Base-by-base conservation (phyloP, 2,797 vertebrate species). In the Dryobates pubescens region DNA sequence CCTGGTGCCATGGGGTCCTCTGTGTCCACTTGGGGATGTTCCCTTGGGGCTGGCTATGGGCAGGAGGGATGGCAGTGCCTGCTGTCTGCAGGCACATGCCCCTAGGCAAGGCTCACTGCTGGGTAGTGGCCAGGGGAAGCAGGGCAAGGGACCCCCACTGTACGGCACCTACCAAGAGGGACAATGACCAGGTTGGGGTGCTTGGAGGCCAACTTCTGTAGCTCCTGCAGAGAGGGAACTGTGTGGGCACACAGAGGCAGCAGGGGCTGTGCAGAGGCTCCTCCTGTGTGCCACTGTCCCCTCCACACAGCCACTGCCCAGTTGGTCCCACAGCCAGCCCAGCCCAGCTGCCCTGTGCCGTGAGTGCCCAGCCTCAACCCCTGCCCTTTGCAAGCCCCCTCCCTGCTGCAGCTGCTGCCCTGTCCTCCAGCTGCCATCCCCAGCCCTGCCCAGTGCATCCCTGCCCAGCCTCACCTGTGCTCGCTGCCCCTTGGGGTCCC, bases 401-500 rank as follows among this genome's bases (percentile, higher is more conserved):
- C 18, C 17, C 15, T 5, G 8, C 32, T 17, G 12, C 41, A 18
- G 7, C 27, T 27, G 17, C 19, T 11, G 22, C 47, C 38, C 32
- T 22, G 54, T 41, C 17, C 59, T 36, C 0, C 0, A 15, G 24
- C 68, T 34, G 7, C 63, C 2, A 2, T 12, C 7, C 19, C 23
- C 71, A 26, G 51, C 38, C 13, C 32, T 20, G 4, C 9, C 45
- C 38, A 2, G 43, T 15, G 56, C 3, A 0, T 30, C 56, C 49
- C 64, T 53, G 19, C 63, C 41, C 26, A 54, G 53, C 53, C 53
- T 88, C 81, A 91, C 91, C 96, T 94, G 88, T 0, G 45, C 81
- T 41, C 9, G 1, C 91, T 36, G 36, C 36, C 36, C 36, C 36
- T 87, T 70, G 38, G 97, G 96, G 36, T 98, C 92, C 45, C 96